Base-by-base conservation (phyloP, 2,888 invertebrate species). In the Eurytoma californica region DNA sequence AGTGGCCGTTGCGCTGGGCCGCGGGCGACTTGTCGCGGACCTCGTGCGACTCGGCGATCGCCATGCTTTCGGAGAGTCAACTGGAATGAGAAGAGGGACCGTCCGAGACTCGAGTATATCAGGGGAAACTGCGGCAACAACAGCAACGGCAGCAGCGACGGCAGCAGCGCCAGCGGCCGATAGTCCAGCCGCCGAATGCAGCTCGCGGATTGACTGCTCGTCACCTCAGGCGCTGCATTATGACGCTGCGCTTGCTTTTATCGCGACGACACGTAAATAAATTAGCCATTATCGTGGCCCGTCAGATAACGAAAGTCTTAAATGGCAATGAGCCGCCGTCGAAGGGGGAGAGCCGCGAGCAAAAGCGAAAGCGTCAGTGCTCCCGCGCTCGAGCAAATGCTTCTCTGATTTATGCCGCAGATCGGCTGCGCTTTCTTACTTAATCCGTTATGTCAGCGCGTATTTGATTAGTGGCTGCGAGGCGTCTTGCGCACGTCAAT, bases 21-120 rank as follows among this genome's bases (percentile, higher is more conserved):
- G 30, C 51, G 51, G 68, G 66, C 47, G 63, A 77, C 61, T 82
- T 82, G 12, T 83, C 82, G 78, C 65, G 57, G 61, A 55, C 65
- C 66, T 67, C 80, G 67, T 67, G 80, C 80, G 75, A 49, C 57
- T 84, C 82, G 72, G 83, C 81, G 85, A 86, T 86, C 74, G 83
- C 84, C 79, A 82, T 80, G 69, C 68, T 79, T 79, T 76, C 80
- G 82, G 78, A 30, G 82, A 83, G 57, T 77, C 66, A 70, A 74
- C 80, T 77, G 68, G 57, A 67, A 77, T 30, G 63, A 49, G n/a
- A 72, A 58, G 60, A 60, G 20, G 16, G 16, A 16, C 60, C 7
- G 39, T 39, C 39, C 39, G 39, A 7, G 7, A 9, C 9, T 39
- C 39, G 39, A 39, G 39, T 39, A 39, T 39, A 39, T 39, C 39